A percentile compares a stretch with the other conserved stretches of the same genome.
phyloP scores from a whole-genome alignment of 1,140 invertebrate genomes.

The Steinernema khuongi region DNA sequence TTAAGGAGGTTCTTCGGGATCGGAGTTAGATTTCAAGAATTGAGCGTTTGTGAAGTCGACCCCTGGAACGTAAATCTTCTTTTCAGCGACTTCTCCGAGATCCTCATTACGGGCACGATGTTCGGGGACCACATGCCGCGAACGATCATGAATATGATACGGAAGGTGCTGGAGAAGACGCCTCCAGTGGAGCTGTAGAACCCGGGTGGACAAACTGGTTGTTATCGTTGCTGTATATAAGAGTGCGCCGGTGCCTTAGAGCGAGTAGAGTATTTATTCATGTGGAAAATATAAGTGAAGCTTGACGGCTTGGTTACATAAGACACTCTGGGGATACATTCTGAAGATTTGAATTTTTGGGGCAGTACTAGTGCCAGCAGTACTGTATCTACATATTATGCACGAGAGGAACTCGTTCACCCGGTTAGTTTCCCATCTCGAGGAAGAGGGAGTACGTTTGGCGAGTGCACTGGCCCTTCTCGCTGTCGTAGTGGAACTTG shows the following conservation, averaged over 20 bases:
- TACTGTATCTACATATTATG: too few relatives aligned
- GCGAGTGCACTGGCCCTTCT: neutral
- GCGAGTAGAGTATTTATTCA: too few relatives aligned
- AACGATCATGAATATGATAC: neutral
- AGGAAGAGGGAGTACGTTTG: constrained; percentile 6
- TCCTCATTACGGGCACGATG: neutral
- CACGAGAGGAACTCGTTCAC: neutral
- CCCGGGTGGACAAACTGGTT: constrained; percentile 3
- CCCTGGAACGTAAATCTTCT: too few relatives aligned
- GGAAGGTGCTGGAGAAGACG: neutral
- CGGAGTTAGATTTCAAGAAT: too few relatives aligned
- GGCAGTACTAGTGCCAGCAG: too few relatives aligned
- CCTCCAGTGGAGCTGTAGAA: neutral
- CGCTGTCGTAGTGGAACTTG: constrained; percentile 27
- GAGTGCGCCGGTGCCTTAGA: too few relatives aligned
- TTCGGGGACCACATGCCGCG: neutral
- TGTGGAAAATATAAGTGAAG: too few relatives aligned
- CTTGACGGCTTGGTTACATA: too few relatives aligned
- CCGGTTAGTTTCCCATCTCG: constrained; percentile 1
- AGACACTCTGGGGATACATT: too few relatives aligned
- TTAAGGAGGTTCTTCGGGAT: too few relatives aligned
- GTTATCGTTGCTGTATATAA: too few relatives aligned
- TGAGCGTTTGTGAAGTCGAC: neutral
- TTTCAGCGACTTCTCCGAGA: constrained; percentile 1
- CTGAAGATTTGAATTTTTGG: too few relatives aligned